Percentiles rank a stretch among this genome's conserved stretches.
These are phyloP conservation scores for Enteromius viviparus DNA, from an alignment of 2,797 vertebrate species.

Conservation along the genomic window DNA sequence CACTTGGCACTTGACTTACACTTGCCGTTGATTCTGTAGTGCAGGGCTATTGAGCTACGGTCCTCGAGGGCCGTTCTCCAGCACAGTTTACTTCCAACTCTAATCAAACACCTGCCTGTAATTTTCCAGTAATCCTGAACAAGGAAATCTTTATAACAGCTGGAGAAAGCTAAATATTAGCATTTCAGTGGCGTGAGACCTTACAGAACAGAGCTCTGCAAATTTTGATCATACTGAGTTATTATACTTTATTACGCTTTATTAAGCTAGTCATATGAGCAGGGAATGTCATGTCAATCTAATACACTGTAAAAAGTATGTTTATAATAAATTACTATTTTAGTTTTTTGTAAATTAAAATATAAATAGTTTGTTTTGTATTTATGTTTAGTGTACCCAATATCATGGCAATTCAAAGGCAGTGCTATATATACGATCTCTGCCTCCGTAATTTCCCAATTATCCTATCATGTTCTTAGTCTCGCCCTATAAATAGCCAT, in stretches of 20 bases:
- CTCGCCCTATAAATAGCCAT: too few relatives aligned
- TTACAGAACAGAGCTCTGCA: background rate
- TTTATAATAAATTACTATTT: background rate
- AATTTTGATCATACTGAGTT: background rate
- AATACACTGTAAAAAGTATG: background rate
- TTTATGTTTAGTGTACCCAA: too few relatives aligned
- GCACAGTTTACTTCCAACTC: background rate
- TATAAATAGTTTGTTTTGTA: too few relatives aligned
- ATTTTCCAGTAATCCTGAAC: background rate
- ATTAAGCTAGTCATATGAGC: background rate
- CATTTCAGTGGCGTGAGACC: background rate
- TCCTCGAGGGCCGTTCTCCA: background rate
- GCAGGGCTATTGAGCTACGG: background rate
- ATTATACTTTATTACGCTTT: background rate
- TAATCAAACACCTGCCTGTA: slow-evolving; percentile 14
- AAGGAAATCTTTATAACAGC: background rate
- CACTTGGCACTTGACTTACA: background rate
- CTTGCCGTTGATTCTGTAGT: background rate
- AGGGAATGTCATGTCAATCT: background rate
- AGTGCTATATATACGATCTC: too few relatives aligned
- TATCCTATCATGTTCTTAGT: too few relatives aligned
- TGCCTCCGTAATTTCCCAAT: too few relatives aligned
- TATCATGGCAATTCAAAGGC: too few relatives aligned
- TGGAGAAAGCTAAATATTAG: background rate
- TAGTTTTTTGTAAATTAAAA: background rate